These are phyloP conservation scores for Dryas iulia DNA, from an alignment of 1,140 invertebrate species.

Conservation along the genomic window DNA sequence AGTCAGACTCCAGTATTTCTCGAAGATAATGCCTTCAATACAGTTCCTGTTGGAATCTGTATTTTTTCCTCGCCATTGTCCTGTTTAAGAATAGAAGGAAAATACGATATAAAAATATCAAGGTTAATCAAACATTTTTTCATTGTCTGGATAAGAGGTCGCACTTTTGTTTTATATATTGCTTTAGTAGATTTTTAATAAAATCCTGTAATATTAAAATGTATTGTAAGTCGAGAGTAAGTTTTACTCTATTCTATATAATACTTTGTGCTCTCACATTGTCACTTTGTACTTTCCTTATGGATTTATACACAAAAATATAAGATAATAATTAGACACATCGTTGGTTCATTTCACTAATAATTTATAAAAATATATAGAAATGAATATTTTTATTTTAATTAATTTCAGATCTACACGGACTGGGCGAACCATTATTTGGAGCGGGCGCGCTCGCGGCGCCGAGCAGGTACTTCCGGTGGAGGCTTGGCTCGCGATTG, in stretches of 20 bases:
- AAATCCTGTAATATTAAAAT: background rate
- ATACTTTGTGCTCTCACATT: no score
- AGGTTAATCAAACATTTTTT: background rate
- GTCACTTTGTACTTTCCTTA: no score
- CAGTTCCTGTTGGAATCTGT: conserved; percentile 7
- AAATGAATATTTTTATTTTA: no score
- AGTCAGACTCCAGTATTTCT: conserved; percentile 23
- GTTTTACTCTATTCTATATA: no score
- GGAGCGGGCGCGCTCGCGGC: conserved; percentile 92
- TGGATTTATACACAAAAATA: no score
- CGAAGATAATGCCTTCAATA: conserved; percentile 23
- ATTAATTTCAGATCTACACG: conserved; percentile 91
- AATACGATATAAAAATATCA: background rate
- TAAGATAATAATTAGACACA: no score
- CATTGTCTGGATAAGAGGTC: background rate
- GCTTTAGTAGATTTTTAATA: background rate
- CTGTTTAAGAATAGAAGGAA: background rate
- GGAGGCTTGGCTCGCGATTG: conserved; percentile 92
- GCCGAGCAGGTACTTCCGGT: conserved; percentile 87
- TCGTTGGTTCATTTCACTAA: no score
- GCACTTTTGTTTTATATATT: background rate
- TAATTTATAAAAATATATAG: no score
- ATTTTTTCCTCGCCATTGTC: background rate
- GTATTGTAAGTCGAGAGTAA: no score
- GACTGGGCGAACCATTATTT: conserved; percentile 99